Percentiles rank a stretch among this genome's conserved stretches.
Evolutionary conservation across 2,113 vertebrate genomes (phyloP).

Genomic region (Egretta garzetta): DNA sequence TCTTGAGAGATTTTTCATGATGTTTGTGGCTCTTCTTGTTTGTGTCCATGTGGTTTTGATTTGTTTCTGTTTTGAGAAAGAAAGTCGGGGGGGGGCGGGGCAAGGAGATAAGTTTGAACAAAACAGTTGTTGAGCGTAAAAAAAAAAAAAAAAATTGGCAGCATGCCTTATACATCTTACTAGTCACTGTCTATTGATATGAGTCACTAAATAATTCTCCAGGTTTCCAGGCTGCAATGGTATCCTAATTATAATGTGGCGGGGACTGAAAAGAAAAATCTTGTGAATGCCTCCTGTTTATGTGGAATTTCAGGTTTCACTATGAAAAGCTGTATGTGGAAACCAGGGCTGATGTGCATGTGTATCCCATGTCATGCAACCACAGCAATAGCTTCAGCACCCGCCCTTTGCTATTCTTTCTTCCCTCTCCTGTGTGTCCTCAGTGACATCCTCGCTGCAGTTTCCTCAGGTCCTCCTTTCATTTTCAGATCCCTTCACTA

Average conservation of each 20-base stretch:
- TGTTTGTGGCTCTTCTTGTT: neutral
- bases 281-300: neutral
- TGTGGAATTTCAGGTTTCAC: neutral
- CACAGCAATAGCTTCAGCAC: neutral
- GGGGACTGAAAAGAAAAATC: neutral
- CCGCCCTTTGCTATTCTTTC: neutral
- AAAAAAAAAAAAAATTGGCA: neutral
- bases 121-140: neutral
- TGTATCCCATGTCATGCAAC: neutral
- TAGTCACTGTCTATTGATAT: neutral
- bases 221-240: neutral
- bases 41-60: neutral
- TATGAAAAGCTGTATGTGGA: neutral
- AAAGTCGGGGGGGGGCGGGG: rapidly evolving
- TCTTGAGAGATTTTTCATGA: neutral
- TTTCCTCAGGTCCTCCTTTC: neutral
- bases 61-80: neutral
- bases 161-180: neutral
- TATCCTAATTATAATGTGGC: neutral
- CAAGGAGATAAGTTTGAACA: neutral
- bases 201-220: neutral
- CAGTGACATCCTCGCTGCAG: neutral
- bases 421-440: neutral
- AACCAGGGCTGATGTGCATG: neutral
- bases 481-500: neutral